Conservation (phyloP, 1,140 invertebrate species). For the Cepaea nemoralis region DNA sequence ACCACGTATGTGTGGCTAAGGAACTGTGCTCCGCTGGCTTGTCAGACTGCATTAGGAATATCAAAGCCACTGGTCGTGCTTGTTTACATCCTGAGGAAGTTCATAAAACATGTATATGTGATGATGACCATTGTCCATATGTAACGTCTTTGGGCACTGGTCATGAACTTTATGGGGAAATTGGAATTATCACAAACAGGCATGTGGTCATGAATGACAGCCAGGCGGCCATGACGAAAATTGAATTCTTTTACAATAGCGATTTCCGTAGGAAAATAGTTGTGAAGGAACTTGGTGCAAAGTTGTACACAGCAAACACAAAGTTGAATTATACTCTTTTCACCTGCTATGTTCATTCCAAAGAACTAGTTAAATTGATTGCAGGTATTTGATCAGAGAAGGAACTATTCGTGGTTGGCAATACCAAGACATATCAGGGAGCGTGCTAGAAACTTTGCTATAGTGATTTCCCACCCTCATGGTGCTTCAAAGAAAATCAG, state of each 20-base stretch:
- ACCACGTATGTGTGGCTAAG: constrained; percentile 21
- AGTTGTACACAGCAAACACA: background rate
- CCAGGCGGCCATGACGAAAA: constrained; percentile 1
- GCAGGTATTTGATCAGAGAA: background rate
- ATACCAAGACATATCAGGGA: background rate
- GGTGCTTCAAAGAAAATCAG: constrained; percentile 25
- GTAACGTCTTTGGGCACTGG: background rate
- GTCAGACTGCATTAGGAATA: background rate
- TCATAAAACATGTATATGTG: background rate
- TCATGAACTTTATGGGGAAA: constrained; percentile 14
- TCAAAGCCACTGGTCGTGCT: constrained; percentile 22
- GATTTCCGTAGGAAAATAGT: background rate
- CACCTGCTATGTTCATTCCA: constrained; percentile 15
- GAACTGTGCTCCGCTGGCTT: constrained; percentile 15
- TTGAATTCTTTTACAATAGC: constrained; percentile 39
- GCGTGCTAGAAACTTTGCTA: constrained; percentile 4
- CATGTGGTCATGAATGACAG: constrained; percentile 23
- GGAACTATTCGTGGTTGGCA: constrained; percentile 16
- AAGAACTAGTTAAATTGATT: constrained; percentile 3
- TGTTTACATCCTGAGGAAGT: background rate
- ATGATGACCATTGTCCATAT: background rate
- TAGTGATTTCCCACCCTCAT: constrained; percentile 36
- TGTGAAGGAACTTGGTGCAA: background rate
- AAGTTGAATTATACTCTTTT: constrained; percentile 30
- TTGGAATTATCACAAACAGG: constrained; percentile 37